Conservation (phyloP, 2,113 vertebrate species). For the Nothoprocta perdicaria region DNA sequence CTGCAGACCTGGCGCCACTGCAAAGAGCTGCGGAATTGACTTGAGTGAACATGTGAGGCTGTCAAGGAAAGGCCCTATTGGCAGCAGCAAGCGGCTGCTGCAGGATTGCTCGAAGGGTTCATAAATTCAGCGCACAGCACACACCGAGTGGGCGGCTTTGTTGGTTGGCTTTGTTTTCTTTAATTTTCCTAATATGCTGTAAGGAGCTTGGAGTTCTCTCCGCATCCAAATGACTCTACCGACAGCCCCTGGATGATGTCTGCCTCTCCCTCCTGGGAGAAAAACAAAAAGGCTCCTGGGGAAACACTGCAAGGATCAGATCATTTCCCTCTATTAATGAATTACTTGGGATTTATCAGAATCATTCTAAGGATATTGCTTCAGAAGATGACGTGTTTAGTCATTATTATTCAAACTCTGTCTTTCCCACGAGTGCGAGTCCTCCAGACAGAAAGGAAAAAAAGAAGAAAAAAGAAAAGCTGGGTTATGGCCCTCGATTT, state of each 20-base stretch:
- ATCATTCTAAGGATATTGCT: conserved; percentile 36
- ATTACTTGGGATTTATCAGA: conserved; percentile 57
- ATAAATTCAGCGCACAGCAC: conserved; percentile 43
- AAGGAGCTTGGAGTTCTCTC: conserved; percentile 36
- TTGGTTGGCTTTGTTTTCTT: conserved; percentile 48
- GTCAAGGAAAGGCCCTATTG: neutral
- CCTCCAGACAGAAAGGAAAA: neutral
- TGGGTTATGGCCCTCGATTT: conserved; percentile 41
- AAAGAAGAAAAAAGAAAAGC: conserved; percentile 44
- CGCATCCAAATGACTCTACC: conserved; percentile 34
- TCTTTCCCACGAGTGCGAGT: conserved; percentile 18
- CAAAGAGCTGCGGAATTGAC: conserved; percentile 1
- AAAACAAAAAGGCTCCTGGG: conserved; percentile 45
- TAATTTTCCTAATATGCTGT: conserved; percentile 54
- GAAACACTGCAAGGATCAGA: conserved; percentile 43
- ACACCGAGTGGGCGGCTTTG: conserved; percentile 43
- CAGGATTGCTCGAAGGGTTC: conserved; percentile 30
- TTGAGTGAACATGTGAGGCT: conserved; percentile 13
- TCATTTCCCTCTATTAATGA: conserved; percentile 50
- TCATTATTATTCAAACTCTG: conserved; percentile 58
- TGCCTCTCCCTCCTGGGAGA: conserved; percentile 21
- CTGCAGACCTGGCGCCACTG: neutral
- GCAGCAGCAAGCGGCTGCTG: conserved; percentile 27
- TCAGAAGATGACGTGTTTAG: neutral
- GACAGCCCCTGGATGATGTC: neutral